Conservation (phyloP, 2,888 invertebrate genomes). For the Graphium colonna region DNA sequence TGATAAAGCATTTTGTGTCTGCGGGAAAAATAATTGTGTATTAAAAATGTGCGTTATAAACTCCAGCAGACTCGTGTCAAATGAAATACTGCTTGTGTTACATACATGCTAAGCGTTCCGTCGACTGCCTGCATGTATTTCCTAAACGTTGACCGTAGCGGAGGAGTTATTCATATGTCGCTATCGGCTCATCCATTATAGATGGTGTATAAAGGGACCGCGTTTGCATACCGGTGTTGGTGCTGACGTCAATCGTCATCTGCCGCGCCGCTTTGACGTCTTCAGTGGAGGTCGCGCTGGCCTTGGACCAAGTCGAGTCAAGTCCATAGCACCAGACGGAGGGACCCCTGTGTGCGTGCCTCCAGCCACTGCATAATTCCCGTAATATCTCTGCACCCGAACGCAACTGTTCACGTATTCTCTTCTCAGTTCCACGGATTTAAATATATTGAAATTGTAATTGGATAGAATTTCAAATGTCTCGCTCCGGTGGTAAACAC, state of each 20-base stretch:
- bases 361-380: not conserved
- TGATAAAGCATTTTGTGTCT: no score
- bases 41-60: no score
- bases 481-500: no score
- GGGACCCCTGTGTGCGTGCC: no score
- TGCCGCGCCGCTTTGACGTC: not conserved
- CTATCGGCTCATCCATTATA: not conserved
- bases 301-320: not conserved
- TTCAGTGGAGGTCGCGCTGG: not conserved
- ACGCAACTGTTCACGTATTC: not conserved
- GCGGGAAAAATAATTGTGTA: no score
- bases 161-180: no score
- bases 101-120: no score
- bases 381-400: not conserved
- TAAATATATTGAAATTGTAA: conserved; percentile 1
- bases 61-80: no score
- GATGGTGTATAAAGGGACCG: not conserved
- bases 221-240: not conserved
- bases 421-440: not conserved
- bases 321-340: no score
- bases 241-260: not conserved
- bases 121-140: no score
- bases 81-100: no score
- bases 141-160: no score
- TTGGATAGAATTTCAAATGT: not conserved